These are phyloP conservation scores for Craniophora ligustri DNA, from an alignment of 2,888 invertebrate species.

Conservation along the genomic window DNA sequence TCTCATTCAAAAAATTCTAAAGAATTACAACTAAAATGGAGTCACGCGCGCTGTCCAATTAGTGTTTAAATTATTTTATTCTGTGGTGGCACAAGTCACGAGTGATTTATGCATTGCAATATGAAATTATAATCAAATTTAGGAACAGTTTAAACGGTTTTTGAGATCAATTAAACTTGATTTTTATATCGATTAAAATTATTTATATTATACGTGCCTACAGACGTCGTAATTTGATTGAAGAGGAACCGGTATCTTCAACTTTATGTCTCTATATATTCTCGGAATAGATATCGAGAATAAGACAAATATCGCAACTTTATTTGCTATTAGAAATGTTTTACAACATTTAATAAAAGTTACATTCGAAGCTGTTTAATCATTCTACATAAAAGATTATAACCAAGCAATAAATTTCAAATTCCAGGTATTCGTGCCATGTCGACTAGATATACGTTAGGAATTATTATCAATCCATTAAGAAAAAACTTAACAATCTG, in stretches of 20 bases:
- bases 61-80: conserved; percentile 62
- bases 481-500: conserved; percentile 51
- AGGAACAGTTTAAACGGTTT: conserved; percentile 44
- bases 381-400: conserved; percentile 60
- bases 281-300: conserved; percentile 23
- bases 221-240: conserved; percentile 39
- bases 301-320: conserved; percentile 10
- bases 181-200: conserved; percentile 53
- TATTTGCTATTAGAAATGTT: conserved; percentile 47
- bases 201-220: conserved; percentile 36
- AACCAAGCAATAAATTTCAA: conserved; percentile 62
- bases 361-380: conserved; percentile 42
- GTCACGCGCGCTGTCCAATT: conserved; percentile 77
- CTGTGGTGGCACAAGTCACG: conserved; percentile 25
- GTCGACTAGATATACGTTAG: conserved; percentile 47
- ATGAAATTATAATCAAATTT: conserved; percentile 46
- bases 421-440: conserved; percentile 73
- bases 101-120: conserved; percentile 30
- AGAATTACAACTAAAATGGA: conserved; percentile 70
- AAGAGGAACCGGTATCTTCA: conserved; percentile 46
- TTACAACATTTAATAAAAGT: conserved; percentile 47
- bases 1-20: conserved; percentile 66
- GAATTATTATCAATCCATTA: conserved; percentile 61
- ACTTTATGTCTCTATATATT: conserved; percentile 23
- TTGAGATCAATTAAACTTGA: conserved; percentile 47